phyloP scores from a whole-genome alignment of 2,113 vertebrate species.

The Aythya baeri region DNA sequence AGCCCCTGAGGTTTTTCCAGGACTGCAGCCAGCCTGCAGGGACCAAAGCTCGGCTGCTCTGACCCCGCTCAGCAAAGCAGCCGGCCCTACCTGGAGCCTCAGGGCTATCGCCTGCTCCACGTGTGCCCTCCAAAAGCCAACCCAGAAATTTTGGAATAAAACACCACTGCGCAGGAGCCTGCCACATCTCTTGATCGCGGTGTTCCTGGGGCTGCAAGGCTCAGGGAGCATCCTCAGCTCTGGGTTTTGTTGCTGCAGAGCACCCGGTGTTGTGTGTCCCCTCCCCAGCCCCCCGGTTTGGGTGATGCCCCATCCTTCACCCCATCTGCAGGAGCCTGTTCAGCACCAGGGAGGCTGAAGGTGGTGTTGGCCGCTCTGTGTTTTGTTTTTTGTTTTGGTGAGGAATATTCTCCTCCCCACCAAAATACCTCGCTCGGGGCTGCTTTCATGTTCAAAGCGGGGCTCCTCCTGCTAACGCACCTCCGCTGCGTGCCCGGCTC shows the following conservation, averaged over 20 bases:
- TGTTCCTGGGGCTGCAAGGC: neutral
- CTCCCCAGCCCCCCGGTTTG: neutral
- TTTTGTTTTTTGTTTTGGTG: neutral
- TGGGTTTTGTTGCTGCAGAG: neutral
- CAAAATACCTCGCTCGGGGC: neutral
- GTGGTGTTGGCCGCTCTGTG: neutral
- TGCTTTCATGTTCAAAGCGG: neutral
- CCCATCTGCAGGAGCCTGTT: neutral
- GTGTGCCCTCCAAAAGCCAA: neutral
- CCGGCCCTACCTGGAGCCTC: neutral
- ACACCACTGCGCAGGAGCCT: neutral
- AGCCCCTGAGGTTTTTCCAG: neutral
- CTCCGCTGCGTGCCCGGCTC: neutral
- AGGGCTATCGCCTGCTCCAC: neutral
- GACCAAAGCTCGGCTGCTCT: neutral
- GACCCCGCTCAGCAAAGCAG: neutral
- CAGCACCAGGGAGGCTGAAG: neutral
- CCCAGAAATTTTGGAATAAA: neutral
- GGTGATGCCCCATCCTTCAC: neutral
- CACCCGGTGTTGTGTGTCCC: accelerated
- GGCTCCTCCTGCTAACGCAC: conserved; percentile 12
- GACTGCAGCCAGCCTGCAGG: no score
- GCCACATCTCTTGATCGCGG: neutral
- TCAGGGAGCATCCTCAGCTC: neutral
- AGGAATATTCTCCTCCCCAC: neutral